These are phyloP conservation scores for Marisa cornuarietis DNA, from an alignment of 1,140 invertebrate species.

Conservation along the genomic window DNA sequence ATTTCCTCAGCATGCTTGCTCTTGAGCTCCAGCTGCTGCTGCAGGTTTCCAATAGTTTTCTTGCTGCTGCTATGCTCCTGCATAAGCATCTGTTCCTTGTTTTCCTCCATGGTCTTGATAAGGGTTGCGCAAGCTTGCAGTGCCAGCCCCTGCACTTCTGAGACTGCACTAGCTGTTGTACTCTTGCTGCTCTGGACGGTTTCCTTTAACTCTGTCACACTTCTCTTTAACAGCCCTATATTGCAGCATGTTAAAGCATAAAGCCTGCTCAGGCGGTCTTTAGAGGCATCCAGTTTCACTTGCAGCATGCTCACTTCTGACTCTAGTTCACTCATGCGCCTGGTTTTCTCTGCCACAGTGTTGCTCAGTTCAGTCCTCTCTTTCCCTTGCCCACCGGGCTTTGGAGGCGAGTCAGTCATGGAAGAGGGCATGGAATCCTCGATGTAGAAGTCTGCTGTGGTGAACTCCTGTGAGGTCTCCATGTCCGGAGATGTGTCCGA, in stretches of 20 bases:
- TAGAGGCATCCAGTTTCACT: conserved; percentile 23
- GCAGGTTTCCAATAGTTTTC: conserved; percentile 18
- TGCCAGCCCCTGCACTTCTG: conserved; percentile 28
- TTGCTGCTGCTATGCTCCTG: conserved; percentile 38
- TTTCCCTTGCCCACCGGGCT: conserved; percentile 22
- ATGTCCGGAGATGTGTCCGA: conserved; percentile 50
- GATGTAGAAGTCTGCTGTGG: conserved; percentile 85
- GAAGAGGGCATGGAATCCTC: conserved; percentile 77
- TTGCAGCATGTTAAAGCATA: conserved; percentile 30
- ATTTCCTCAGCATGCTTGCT: not conserved
- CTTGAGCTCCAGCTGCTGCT: conserved; percentile 12
- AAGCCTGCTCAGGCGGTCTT: conserved; percentile 34
- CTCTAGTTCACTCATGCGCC: conserved; percentile 28
- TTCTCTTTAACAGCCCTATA: conserved; percentile 21
- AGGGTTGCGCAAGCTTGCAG: conserved; percentile 28
- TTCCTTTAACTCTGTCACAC: conserved; percentile 15
- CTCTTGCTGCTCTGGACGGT: conserved; percentile 5
- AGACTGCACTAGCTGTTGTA: not conserved
- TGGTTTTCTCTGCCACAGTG: conserved; percentile 31
- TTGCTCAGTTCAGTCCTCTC: conserved; percentile 18
- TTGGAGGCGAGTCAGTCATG: conserved; percentile 60
- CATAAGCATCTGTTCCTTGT: conserved; percentile 17
- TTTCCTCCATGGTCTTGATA: conserved; percentile 43
- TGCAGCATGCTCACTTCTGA: conserved; percentile 31
- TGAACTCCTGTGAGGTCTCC: conserved; percentile 72